Evolutionary conservation across 2,113 vertebrate genomes (phyloP).

Genomic region (Solenodon paradoxus): DNA sequence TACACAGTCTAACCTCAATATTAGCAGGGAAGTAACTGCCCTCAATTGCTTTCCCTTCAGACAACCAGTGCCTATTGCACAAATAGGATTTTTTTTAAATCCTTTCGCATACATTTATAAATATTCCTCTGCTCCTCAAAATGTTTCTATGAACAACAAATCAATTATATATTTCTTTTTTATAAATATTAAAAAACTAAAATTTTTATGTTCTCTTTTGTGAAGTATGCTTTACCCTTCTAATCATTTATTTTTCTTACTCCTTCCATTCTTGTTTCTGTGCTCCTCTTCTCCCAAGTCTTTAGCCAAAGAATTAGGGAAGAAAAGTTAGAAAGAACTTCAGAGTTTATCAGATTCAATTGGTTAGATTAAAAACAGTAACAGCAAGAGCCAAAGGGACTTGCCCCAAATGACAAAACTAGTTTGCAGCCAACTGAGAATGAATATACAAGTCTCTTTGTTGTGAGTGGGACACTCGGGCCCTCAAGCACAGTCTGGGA

Average conservation of each 20-base stretch:
- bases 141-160: not conserved
- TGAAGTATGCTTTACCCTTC: not conserved
- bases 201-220: not conserved
- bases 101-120: not conserved
- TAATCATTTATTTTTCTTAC: not conserved
- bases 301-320: not conserved
- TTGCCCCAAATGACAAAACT: not conserved
- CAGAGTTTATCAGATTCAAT: not conserved
- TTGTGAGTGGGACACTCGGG: too few relatives aligned
- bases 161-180: not conserved
- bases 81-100: not conserved
- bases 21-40: not conserved
- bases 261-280: not conserved
- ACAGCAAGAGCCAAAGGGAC: not conserved
- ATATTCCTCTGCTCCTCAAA: not conserved
- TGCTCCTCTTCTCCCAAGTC: not conserved
- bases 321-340: not conserved
- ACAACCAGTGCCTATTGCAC: too few relatives aligned
- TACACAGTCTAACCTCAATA: not conserved
- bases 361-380: not conserved
- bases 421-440: not conserved
- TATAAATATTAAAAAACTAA: not conserved
- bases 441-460: not conserved
- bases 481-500: too few relatives aligned
- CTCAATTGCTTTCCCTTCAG: not conserved